Evolutionary conservation across 2,113 vertebrate genomes (phyloP).

Genomic region (Nannospalax galili): DNA sequence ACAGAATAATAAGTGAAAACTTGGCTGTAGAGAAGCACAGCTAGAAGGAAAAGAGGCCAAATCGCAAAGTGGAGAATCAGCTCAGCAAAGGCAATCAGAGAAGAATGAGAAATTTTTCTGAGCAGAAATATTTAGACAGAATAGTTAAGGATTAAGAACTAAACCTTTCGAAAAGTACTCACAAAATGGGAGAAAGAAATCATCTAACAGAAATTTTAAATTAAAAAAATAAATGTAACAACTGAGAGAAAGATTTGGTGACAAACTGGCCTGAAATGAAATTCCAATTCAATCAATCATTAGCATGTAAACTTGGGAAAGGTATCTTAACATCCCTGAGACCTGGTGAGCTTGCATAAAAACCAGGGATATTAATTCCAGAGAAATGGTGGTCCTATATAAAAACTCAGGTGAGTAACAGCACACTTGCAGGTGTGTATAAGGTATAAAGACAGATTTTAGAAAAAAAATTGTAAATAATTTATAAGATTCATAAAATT

Average conservation of each 20-base stretch:
- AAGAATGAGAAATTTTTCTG: background rate
- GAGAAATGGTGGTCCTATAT: background rate
- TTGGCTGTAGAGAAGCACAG: background rate
- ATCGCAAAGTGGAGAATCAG: background rate
- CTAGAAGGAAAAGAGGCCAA: background rate
- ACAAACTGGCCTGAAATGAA: background rate
- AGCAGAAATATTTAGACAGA: background rate
- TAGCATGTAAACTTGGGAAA: background rate
- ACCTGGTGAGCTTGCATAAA: no score
- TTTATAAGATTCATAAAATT: background rate
- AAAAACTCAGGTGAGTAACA: background rate
- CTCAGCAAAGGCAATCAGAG: background rate
- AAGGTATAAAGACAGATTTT: background rate
- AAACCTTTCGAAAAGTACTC: background rate
- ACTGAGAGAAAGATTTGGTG: background rate
- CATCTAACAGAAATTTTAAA: background rate
- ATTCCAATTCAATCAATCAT: background rate
- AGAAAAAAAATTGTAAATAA: no score
- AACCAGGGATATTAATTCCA: no score
- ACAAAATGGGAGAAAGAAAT: background rate
- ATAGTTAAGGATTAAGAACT: background rate
- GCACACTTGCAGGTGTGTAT: background rate
- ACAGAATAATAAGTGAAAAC: background rate
- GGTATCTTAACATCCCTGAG: background rate
- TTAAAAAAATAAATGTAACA: background rate